Evolutionary conservation across 2,888 invertebrate genomes (phyloP), one percentile per base, ranked within the genome.

Genomic region (Sarcophaga subvicina): DNA sequence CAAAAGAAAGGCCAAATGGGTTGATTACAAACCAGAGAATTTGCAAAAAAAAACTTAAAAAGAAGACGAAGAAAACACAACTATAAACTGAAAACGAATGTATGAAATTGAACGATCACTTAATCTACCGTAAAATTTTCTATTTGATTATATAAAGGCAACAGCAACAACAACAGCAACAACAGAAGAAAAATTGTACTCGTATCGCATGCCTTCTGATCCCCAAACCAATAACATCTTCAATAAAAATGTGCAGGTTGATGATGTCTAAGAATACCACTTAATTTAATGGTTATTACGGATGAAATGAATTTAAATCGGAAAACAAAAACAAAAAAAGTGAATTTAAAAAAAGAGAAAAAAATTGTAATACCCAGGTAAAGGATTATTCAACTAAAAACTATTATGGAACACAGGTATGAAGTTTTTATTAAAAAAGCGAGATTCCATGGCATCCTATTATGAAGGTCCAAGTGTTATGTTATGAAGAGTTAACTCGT

Each of bases 21-120:
- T 84, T 87, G 83, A 87, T 81, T 87, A 78, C 81, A 75, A 87
- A 84, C 60, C 45, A 71, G 71, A 54, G n/a, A 64, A 72, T 4
- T 45, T 54, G 12, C 25, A 37, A 25, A 66, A 17, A 71, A 70
- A 17, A 71, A 70, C 54, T 17, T 3, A 45, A 80, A 78, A 71
- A 14, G 71, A 59, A 49, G 27, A 12, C 4, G 14, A 54, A 1
- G 54, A 54, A 27, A 73, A 78, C 37, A 37, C 37, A 37, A 37
- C 37, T 37, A 10, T 10, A 37, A 37, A 37, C 10, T 37, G 8
- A 37, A 37, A 37, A 37, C 37, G 37, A 8, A 2, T 37, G 37
- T 81, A 66, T 75, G 11, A 79, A 81, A 76, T 79, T 87, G 81
- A 66, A 84, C 81, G 78, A 87, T 87, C 84, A 87, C 87, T 87